Conservation (phyloP, 2,797 vertebrate genomes). For the Prionace glauca region DNA sequence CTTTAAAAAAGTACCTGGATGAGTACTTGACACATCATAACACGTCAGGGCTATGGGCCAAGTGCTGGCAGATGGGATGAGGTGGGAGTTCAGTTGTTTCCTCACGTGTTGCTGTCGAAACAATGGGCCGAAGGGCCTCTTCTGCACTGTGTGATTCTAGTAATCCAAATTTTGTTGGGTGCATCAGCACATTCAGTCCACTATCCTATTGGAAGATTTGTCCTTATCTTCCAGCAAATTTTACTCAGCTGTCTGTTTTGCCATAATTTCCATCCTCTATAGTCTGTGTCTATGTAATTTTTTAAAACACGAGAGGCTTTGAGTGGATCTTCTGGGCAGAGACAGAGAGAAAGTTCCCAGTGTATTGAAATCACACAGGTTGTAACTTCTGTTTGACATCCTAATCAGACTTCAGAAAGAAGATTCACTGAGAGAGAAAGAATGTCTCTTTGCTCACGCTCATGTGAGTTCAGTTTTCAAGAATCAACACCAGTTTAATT, state of each 20-base stretch:
- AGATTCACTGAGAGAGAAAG: neutral
- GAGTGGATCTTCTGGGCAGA: neutral
- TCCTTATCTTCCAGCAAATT: neutral
- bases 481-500: neutral
- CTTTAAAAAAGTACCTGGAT: no score
- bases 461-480: neutral
- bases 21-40: no score
- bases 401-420: neutral
- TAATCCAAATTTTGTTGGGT: neutral
- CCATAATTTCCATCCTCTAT: neutral
- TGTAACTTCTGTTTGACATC: neutral
- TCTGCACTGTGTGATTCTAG: no score
- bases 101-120: no score
- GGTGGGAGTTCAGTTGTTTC: no score
- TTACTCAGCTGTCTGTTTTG: neutral
- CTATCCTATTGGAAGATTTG: neutral
- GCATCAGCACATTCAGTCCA: neutral
- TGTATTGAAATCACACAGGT: neutral
- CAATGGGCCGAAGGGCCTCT: no score
- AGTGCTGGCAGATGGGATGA: no score
- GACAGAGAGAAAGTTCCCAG: neutral
- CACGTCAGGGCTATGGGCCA: no score
- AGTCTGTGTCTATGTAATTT: neutral
- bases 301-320: neutral
- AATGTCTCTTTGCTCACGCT: neutral